Evolutionary conservation across 2,797 vertebrate species (phyloP).

Genomic region (Lithobates pipiens): DNA sequence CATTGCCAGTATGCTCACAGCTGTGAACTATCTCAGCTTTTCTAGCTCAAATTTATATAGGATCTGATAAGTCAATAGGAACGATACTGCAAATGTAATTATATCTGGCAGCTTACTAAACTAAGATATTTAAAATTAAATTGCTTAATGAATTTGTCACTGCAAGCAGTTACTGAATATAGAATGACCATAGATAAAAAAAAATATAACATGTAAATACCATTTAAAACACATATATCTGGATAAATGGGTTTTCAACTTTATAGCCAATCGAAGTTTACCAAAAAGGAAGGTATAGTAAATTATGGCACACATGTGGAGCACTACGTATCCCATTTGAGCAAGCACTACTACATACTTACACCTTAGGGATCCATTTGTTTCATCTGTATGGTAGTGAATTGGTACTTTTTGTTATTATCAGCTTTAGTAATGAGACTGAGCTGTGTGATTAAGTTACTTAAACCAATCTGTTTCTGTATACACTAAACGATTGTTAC

Average conservation of each 20-base stretch:
- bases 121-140: constrained; percentile 6
- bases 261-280: background rate
- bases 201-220: background rate
- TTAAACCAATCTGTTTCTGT: too few relatives aligned
- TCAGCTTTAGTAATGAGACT: too few relatives aligned
- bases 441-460: too few relatives aligned
- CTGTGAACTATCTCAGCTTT: background rate
- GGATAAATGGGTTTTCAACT: background rate
- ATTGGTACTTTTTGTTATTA: too few relatives aligned
- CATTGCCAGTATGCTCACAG: constrained; percentile 2
- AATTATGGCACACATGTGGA: too few relatives aligned
- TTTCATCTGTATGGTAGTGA: too few relatives aligned
- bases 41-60: background rate
- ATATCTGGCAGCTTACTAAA: constrained; percentile 11
- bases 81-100: background rate
- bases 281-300: background rate
- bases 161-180: background rate
- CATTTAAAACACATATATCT: background rate
- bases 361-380: too few relatives aligned
- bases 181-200: background rate
- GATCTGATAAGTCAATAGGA: constrained; percentile 13
- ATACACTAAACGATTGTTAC: too few relatives aligned
- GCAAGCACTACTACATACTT: background rate
- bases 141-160: background rate
- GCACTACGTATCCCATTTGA: too few relatives aligned